Conservation (phyloP, 2,888 invertebrate species). For the Trachelus troglodyta region DNA sequence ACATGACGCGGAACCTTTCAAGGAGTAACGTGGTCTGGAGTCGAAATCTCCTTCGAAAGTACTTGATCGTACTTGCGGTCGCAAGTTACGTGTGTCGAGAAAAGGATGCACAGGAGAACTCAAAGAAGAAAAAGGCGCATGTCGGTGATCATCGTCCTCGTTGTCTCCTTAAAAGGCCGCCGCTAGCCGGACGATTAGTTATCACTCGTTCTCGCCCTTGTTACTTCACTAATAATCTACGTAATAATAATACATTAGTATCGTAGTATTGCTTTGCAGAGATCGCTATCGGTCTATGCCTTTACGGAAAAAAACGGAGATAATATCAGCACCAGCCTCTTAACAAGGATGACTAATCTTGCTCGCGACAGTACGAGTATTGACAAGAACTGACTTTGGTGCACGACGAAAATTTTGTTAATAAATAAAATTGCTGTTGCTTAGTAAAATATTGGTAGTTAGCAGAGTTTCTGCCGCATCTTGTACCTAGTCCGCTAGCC, state of each 20-base stretch:
- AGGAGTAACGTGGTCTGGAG: slow-evolving; percentile 20
- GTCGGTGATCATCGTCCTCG: too few relatives aligned
- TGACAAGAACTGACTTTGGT: slow-evolving; percentile 57
- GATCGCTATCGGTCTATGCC: slow-evolving; percentile 31
- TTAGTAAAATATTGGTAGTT: not conserved
- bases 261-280: slow-evolving; percentile 35
- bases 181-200: not conserved
- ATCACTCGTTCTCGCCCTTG: too few relatives aligned
- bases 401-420: slow-evolving; percentile 31
- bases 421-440: slow-evolving; percentile 29
- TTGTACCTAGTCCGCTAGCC: too few relatives aligned
- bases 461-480: not conserved
- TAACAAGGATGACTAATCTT: slow-evolving; percentile 42
- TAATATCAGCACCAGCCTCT: slow-evolving; percentile 48
- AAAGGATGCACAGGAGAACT: too few relatives aligned
- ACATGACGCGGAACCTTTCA: slow-evolving; percentile 23
- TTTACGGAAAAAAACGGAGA: slow-evolving; percentile 30
- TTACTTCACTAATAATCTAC: slow-evolving; percentile 30
- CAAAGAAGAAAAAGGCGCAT: too few relatives aligned
- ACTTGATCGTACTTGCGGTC: too few relatives aligned
- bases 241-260: slow-evolving; percentile 16
- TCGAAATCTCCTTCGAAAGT: too few relatives aligned
- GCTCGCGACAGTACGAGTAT: slow-evolving; percentile 38
- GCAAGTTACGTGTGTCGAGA: too few relatives aligned
- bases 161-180: slow-evolving; percentile 32